Percentiles rank a stretch among this genome's conserved stretches.
phyloP scores from a whole-genome alignment of 2,797 vertebrate species.

The Bradypus variegatus region DNA sequence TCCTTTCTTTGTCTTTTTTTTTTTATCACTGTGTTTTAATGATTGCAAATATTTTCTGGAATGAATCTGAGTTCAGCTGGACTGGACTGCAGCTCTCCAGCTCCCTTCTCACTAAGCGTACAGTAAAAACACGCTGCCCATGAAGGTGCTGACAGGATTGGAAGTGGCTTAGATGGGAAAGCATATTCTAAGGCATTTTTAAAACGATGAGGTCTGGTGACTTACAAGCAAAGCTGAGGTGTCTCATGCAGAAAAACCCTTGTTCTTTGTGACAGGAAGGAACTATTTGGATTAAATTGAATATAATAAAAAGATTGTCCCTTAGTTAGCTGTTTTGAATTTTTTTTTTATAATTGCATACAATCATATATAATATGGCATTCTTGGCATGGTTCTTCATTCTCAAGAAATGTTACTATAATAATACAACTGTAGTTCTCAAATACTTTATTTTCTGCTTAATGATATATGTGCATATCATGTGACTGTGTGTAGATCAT shows the following conservation, averaged over 20 bases:
- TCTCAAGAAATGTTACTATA: constrained; percentile 19
- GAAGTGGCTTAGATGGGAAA: constrained; percentile 21
- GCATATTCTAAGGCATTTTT: constrained; percentile 16
- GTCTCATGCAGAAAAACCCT: not conserved
- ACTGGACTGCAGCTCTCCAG: not conserved
- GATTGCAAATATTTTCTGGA: constrained; percentile 31
- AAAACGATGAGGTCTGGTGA: constrained; percentile 32
- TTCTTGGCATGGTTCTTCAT: not conserved
- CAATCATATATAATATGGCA: not conserved
- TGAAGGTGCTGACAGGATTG: constrained; percentile 39
- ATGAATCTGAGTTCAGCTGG: not conserved
- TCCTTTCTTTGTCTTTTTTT: too few species aligned
- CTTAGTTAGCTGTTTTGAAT: not conserved
- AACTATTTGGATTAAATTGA: constrained; percentile 34
- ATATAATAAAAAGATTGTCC: constrained; percentile 26
- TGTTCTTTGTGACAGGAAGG: not conserved
- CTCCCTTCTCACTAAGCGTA: constrained; percentile 1
- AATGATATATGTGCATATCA: constrained; percentile 46
- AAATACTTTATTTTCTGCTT: constrained; percentile 52
- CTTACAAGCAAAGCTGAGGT: constrained; percentile 7
- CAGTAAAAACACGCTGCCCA: not conserved
- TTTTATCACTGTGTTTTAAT: not conserved
- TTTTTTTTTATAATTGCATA: constrained; percentile 32
- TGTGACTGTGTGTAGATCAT: constrained; percentile 46
- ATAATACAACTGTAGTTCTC: constrained; percentile 20